Conservation (phyloP, 2,113 vertebrate species). For the Heterochromis multidens region DNA sequence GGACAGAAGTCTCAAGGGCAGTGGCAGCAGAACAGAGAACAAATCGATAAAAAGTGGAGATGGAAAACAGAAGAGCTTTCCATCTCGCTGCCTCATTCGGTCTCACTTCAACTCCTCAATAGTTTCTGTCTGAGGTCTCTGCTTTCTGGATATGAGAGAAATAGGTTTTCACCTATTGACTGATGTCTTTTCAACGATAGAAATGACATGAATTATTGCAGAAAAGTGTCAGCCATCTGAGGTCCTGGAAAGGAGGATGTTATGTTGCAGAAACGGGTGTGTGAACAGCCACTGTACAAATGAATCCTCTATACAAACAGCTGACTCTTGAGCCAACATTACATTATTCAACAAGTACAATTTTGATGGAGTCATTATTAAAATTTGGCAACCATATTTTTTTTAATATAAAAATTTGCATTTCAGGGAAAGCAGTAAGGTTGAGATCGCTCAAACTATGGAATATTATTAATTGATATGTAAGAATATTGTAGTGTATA, state of each 20-base stretch:
- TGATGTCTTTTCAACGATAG: neutral
- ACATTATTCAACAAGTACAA: neutral
- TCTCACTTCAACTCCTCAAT: neutral
- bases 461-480: too few species aligned
- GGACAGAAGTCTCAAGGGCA: slow-evolving; percentile 7
- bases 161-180: neutral
- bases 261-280: neutral
- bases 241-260: neutral
- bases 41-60: neutral
- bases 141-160: neutral
- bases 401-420: neutral
- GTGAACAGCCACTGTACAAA: neutral
- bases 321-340: neutral
- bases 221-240: neutral
- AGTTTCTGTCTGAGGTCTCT: neutral
- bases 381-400: neutral
- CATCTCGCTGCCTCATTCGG: neutral
- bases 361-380: neutral
- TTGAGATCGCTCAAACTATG: too few species aligned
- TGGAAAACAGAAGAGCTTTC: neutral
- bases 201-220: neutral
- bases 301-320: neutral
- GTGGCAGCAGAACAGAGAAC: neutral
- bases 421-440: too few species aligned
- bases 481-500: too few species aligned